Evolutionary conservation across 23 tunicate species (phyloP), one percentile per base, ranked within the genome.

Genomic region (Phallusia fumigata): DNA sequence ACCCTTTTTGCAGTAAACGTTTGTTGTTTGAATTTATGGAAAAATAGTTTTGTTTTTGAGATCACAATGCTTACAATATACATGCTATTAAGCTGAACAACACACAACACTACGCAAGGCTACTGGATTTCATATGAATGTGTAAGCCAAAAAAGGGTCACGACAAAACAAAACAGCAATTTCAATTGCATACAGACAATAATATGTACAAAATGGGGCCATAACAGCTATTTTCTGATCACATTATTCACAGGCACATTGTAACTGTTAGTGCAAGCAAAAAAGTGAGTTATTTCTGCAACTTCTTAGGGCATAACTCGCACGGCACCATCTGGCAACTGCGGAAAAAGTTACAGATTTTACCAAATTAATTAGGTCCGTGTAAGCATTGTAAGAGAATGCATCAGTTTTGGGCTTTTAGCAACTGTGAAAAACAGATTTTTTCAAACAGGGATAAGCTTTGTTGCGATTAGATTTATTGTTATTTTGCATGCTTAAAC

Each of bases 81-180:
- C 47, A 40, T 40, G 47, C 47, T 40, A 40, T 3, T 3, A 40
- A 10, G 8, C 5, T 3, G 10, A 58, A 58, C 69, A 58, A 58
- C 2, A 24, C 69, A 58, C 69, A 6, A 58, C 69, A 6, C 13
- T 1, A 58, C 26, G 8, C 28, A 6, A 58, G 69, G 8, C 69
- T 58, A 58, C 69, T 58, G 8, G 69, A 40, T 11, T 58, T 58
- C 28, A 58, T 58, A 58, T 58, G 69, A 58, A 58, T 58, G 69
- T 58, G 69, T 58, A 58, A 58, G 69, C 69, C 69, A 58, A 58
- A 21, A 58, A 58, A 8, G 5, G 47, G 47, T 5, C 8, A 40
- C 26, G 13, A 58, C 69, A 21, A 6, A 6, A 58, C 69, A 58
- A 6, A 58, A 58, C 28, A 58, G 28, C 26, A 58, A 58, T 6